phyloP scores from a whole-genome alignment of 2,888 invertebrate genomes.

The Acronicta leporina region DNA sequence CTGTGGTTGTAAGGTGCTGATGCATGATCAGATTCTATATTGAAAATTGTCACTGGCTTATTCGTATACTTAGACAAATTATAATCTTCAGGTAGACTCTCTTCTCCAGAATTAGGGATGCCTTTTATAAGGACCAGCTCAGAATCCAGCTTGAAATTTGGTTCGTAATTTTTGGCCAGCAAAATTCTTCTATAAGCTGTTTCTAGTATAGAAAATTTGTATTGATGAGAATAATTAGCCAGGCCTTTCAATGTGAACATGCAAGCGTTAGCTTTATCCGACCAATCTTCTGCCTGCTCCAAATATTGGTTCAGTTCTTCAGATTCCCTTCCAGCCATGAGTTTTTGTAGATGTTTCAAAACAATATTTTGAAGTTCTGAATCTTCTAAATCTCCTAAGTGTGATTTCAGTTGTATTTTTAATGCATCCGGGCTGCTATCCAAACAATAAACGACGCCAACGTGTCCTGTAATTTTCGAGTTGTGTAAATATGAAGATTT shows the following conservation, averaged over 20 bases:
- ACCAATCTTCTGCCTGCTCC: conserved; percentile 51
- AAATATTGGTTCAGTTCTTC: conserved; percentile 51
- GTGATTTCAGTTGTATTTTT: conserved; percentile 60
- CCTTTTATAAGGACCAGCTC: conserved; percentile 69
- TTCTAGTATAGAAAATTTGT: conserved; percentile 58
- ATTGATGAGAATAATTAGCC: conserved; percentile 60
- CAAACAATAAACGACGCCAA: conserved; percentile 69
- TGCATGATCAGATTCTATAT: conserved; percentile 61
- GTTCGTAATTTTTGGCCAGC: conserved; percentile 62
- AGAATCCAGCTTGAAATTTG: conserved; percentile 64
- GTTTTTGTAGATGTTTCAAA: conserved; percentile 57
- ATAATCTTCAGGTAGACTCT: conserved; percentile 63
- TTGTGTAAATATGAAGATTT: conserved; percentile 42
- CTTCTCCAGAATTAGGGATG: conserved; percentile 50
- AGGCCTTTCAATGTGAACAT: conserved; percentile 48
- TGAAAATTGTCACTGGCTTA: conserved; percentile 62
- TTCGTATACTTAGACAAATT: conserved; percentile 66
- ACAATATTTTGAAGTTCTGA: conserved; percentile 60
- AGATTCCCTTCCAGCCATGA: conserved; percentile 54
- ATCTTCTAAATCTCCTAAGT: conserved; percentile 60
- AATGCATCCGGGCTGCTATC: conserved; percentile 73
- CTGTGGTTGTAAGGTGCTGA: conserved; percentile 60
- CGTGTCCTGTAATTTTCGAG: conserved; percentile 62
- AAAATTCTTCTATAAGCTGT: conserved; percentile 61
- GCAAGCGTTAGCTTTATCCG: conserved; percentile 57